These are phyloP conservation scores for Oligia strigilis DNA, from an alignment of 2,888 invertebrate genomes.

Conservation along the genomic window DNA sequence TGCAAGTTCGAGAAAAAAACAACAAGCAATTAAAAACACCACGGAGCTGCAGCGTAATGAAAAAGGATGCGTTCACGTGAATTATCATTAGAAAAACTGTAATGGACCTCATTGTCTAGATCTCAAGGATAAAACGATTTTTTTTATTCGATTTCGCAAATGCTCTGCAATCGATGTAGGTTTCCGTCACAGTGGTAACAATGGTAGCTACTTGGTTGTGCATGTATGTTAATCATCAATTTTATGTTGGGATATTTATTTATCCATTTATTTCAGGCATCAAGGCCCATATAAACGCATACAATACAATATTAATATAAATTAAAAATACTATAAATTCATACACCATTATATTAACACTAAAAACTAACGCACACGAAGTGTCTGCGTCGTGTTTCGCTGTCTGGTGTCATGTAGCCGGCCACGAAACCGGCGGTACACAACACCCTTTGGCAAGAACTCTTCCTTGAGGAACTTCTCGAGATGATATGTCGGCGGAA, in stretches of 20 bases:
- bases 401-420: no score
- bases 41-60: constrained; percentile 65
- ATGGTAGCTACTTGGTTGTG: constrained; percentile 2
- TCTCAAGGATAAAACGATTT: constrained; percentile 85
- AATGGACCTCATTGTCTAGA: constrained; percentile 83
- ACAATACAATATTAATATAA: no score
- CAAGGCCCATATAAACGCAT: no score
- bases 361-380: no score
- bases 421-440: no score
- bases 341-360: no score
- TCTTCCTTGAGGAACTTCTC: no score
- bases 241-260: neutral
- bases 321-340: no score
- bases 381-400: no score
- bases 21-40: constrained; percentile 63
- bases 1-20: constrained; percentile 64
- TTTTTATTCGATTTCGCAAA: constrained; percentile 82
- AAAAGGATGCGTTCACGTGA: constrained; percentile 85
- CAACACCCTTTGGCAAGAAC: no score
- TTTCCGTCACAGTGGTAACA: constrained; percentile 79
- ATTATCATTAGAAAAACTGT: constrained; percentile 84
- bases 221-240: neutral
- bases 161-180: constrained; percentile 71
- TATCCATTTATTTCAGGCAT: no score
- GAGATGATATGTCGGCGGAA: no score